Base-by-base conservation (phyloP, 2,888 invertebrate species). In the Acanthosepion esculentum region DNA sequence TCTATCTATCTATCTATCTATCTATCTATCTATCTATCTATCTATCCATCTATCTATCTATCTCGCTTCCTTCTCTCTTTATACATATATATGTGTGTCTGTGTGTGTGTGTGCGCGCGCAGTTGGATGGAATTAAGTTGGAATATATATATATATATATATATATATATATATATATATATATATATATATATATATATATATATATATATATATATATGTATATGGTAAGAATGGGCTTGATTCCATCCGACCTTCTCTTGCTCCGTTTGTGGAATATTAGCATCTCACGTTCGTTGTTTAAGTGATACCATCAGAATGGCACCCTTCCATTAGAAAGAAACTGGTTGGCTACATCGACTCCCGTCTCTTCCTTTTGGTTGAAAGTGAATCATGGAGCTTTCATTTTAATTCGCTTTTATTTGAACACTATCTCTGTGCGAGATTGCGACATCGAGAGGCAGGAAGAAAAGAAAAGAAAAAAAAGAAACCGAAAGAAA, bases 81-180 rank as follows among this genome's bases (percentile, higher is more conserved):
- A n/a, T n/a, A 78, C 33, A 15, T 78, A 8, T 78, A n/a, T 78
- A n/a, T 78, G 15, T n/a, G 5, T 78, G 15, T n/a, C 5, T 78
- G n/a, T 78, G n/a, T 7, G 50, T 50, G 50, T 7, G 50, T 50
- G 50, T 50, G 4, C 7, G 50, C 15, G 50, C 7, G 8, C 50
- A 7, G 15, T 12, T 0, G 50, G 50, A 15, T 50, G 10, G 50
- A 50, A 50, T 12, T 8, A 12, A 12, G 50, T 50, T 50, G 15
- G 50, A 15, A 50, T 50, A 50, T 50, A 50, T 50, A 50, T 12
- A 50, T 33, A n/a, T 78, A 78, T 78, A 78, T 78, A 78, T 78
- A n/a, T 78, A 78, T 78, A 78, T 78, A 78, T 78, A 78, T 78
- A 78, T 78, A 78, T 78, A 78, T 78, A 78, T 78, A 78, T 78